These are phyloP conservation scores for Scrobipalpa atriplicella DNA, from an alignment of 2,888 invertebrate genomes.

Conservation along the genomic window DNA sequence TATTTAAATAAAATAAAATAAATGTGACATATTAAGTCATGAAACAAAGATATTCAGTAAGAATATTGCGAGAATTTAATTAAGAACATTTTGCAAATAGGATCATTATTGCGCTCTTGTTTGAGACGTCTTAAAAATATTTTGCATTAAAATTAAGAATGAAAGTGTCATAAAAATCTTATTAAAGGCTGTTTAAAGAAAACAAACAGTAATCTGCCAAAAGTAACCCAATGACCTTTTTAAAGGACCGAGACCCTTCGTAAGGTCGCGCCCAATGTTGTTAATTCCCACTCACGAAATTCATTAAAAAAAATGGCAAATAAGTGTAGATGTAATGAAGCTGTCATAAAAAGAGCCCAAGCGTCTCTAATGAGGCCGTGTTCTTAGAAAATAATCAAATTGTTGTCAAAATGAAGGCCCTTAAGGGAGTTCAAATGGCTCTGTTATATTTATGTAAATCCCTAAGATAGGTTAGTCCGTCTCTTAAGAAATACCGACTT, in stretches of 20 bases:
- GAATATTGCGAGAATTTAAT: too few relatives aligned
- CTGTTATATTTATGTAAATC: neutral
- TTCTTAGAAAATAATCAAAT: constrained; percentile 42
- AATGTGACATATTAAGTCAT: too few relatives aligned
- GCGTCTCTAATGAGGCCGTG: constrained; percentile 43
- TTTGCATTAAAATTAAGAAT: neutral
- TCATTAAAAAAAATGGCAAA: constrained; percentile 37
- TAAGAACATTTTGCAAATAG: too few relatives aligned
- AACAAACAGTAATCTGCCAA: constrained; percentile 3
- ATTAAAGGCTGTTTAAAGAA: too few relatives aligned
- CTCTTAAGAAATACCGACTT: neutral
- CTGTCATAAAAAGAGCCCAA: constrained; percentile 45
- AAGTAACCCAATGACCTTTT: neutral
- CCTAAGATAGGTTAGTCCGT: neutral
- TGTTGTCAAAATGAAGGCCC: constrained; percentile 34
- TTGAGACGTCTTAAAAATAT: too few relatives aligned
- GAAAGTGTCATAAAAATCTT: neutral
- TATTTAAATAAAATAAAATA: too few relatives aligned
- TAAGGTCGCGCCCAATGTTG: constrained; percentile 44
- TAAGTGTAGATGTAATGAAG: constrained; percentile 45
- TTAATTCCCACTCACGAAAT: constrained; percentile 41
- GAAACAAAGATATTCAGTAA: too few relatives aligned
- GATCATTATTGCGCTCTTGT: too few relatives aligned
- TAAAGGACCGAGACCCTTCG: neutral
- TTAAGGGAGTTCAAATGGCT: constrained; percentile 1